A percentile compares a stretch with the other conserved stretches of the same genome.
phyloP scores from a whole-genome alignment of 2,113 vertebrate species.

The Oreochromis aureus region DNA sequence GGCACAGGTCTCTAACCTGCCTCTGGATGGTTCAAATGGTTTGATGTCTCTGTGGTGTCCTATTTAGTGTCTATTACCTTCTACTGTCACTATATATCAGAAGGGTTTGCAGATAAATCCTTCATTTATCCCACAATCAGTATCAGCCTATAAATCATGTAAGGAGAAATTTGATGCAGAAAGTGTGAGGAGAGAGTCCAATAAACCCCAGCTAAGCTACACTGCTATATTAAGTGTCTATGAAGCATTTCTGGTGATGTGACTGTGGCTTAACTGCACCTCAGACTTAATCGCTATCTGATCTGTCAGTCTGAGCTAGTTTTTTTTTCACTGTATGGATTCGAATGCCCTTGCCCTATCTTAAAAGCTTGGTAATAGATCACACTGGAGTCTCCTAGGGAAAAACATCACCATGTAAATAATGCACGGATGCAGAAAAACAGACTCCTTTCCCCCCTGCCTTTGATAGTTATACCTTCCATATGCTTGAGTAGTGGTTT shows the following conservation, averaged over 20 bases:
- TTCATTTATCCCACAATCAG: background rate
- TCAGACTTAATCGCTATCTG: background rate
- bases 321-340: background rate
- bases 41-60: background rate
- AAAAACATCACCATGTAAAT: background rate
- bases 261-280: background rate
- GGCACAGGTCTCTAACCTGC: background rate
- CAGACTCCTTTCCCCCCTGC: background rate
- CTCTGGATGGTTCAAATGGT: background rate
- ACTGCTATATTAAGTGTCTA: background rate
- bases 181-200: background rate
- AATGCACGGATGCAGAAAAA: background rate
- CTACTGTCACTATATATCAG: background rate
- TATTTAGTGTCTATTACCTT: background rate
- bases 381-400: background rate
- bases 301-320: background rate
- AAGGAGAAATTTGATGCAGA: background rate
- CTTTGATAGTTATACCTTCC: background rate
- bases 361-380: background rate
- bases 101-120: background rate
- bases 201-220: background rate
- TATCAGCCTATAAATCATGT: background rate
- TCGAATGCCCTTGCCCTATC: background rate
- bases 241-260: background rate
- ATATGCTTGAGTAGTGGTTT: constrained; percentile 12